These are phyloP conservation scores for Tympanuchus pallidicinctus DNA, from an alignment of 2,113 vertebrate genomes.

Conservation along the genomic window DNA sequence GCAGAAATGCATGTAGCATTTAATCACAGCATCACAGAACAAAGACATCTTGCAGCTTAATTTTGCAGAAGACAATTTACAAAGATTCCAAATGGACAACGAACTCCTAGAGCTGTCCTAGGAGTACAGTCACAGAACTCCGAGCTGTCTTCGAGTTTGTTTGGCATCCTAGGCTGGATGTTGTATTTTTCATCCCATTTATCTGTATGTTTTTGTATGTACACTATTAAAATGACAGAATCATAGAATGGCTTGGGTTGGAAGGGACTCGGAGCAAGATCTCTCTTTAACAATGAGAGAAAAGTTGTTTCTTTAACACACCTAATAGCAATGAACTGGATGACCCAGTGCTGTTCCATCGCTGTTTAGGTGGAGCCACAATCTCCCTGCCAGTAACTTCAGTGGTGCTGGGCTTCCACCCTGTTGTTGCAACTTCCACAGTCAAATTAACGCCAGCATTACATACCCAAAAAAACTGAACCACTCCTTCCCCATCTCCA, in stretches of 20 bases:
- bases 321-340: background rate
- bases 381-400: background rate
- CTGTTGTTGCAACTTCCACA: background rate
- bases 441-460: background rate
- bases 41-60: background rate
- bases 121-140: background rate
- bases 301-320: background rate
- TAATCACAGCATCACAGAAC: background rate
- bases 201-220: background rate
- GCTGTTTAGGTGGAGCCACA: slow-evolving; percentile 1
- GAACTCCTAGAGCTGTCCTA: background rate
- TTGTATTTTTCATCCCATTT: background rate
- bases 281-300: background rate
- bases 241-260: background rate
- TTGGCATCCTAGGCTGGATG: background rate
- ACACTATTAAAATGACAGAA: background rate
- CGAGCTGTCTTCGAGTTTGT: background rate
- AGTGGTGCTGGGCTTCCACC: background rate
- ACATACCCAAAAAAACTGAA: background rate
- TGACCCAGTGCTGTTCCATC: background rate
- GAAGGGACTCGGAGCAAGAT: background rate
- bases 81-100: background rate
- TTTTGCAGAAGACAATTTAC: no score
- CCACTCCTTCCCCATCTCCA: background rate
- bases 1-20: background rate